phyloP scores from a whole-genome alignment of 2,888 invertebrate genomes.

The Pachymerium ferrugineum region DNA sequence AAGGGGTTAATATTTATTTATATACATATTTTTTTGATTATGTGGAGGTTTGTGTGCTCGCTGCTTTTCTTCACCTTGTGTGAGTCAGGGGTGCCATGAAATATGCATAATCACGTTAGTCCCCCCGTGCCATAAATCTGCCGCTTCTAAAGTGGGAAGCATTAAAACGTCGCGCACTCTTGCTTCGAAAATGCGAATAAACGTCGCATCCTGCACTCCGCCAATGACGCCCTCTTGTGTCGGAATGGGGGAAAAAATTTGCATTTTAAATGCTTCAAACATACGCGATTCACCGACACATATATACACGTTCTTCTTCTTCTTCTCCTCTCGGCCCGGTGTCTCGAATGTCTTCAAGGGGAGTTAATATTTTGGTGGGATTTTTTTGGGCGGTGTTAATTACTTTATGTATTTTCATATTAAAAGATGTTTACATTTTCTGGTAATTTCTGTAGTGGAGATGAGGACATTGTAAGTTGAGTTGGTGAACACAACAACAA shows the following conservation, averaged over 20 bases:
- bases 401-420: no score
- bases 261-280: slow-evolving; percentile 23
- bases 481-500: no score
- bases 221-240: background rate
- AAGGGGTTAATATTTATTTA: no score
- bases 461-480: background rate
- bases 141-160: slow-evolving; percentile 20
- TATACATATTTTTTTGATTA: no score
- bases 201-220: background rate
- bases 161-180: slow-evolving; percentile 28
- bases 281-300: no score
- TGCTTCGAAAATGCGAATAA: slow-evolving; percentile 23
- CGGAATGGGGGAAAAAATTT: background rate
- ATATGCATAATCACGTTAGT: slow-evolving; percentile 29
- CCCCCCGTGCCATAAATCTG: slow-evolving; percentile 27
- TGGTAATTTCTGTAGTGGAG: no score
- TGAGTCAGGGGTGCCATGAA: background rate
- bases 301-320: background rate
- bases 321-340: no score
- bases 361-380: background rate
- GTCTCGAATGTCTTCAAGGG: no score
- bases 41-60: no score
- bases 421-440: no score
- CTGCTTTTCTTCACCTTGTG: background rate
- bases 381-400: no score